Conservation (phyloP, 2,797 vertebrate genomes). For the Petrocephalus schoutedeni region DNA sequence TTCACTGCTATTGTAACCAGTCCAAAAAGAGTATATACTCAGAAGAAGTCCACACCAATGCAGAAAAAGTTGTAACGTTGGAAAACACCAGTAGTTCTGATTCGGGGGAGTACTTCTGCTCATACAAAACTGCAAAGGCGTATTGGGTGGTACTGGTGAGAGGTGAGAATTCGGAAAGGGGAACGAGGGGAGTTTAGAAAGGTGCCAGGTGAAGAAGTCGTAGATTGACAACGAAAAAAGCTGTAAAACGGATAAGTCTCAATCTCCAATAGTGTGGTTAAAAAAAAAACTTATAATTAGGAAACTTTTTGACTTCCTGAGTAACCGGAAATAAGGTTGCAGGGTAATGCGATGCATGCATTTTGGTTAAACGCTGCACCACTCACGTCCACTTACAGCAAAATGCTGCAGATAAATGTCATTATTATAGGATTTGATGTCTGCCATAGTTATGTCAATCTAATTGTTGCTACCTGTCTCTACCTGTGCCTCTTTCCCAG, state of each 20-base stretch:
- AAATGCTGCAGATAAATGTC: neutral
- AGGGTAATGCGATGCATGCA: neutral
- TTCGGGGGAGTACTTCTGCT: conserved; percentile 57
- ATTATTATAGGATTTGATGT: neutral
- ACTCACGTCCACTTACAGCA: neutral
- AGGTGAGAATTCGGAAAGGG: conserved; percentile 47
- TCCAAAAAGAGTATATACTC: fast-evolving
- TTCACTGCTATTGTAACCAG: conserved; percentile 27
- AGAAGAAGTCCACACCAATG: fast-evolving
- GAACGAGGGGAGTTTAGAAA: neutral
- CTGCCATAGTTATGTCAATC: neutral
- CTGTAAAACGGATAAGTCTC: neutral
- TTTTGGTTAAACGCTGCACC: neutral
- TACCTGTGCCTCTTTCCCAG: conserved; percentile 41
- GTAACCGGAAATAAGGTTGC: conserved; percentile 26
- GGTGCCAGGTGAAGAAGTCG: neutral
- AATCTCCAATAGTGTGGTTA: neutral
- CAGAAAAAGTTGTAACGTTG: fast-evolving
- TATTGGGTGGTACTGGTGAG: conserved; percentile 51
- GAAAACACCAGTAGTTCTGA: conserved; percentile 1
- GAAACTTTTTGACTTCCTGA: conserved; percentile 18
- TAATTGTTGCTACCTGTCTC: neutral
- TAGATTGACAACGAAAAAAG: neutral
- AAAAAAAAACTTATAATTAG: conserved; percentile 7
- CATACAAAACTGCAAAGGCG: neutral